Base-by-base conservation (phyloP, 2,888 invertebrate genomes). In the Scrobipalpa costella region DNA sequence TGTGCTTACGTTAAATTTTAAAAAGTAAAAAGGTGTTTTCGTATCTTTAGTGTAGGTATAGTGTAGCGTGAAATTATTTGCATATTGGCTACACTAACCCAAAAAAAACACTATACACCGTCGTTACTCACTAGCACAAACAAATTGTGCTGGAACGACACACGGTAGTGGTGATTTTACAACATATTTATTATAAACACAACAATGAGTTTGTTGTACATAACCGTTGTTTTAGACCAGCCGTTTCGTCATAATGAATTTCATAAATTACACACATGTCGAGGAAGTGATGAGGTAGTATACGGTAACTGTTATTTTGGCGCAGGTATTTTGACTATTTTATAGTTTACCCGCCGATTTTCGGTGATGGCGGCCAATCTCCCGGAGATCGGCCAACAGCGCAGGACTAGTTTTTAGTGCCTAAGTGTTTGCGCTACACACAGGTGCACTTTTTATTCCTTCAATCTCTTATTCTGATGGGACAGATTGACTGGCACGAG, bases 221-320 rank as follows among this genome's bases (percentile, higher is more conserved):
- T 55, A 55, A 55, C 11, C 33, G 55, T 55, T 55, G 55, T 55
- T 55, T 33, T 27, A 33, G 11, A 55, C 55, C 55, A 27, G 33
- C 33, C 55, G 55, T 27, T 55, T 15, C 33, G 13, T 55, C 55
- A n/a, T 55, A 55, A 55, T 55, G 55, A 55, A 55, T 55, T 55
- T 55, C 55, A 55, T 55, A 55, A 55, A 55, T 55, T 55, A 55
- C 55, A 55, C 55, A 33, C 55, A 55, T n/a, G 5, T 8, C 33
- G n/a, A 27, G 55, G 1, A 6, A 27, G 33, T 6, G 13, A 27
- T 13, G 55, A 33, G 21, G 17, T 15, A 15, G 7, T 49, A 17
- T 49, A 2, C 8, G 7, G 7, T 17, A 15, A 49, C 17, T 7
- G 17, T 49, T 49, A 49, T 17, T 7, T 49, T 7, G 15, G 15